These are phyloP conservation scores for Drosophila lutescens DNA, from an alignment of 2,888 invertebrate genomes.

Conservation along the genomic window DNA sequence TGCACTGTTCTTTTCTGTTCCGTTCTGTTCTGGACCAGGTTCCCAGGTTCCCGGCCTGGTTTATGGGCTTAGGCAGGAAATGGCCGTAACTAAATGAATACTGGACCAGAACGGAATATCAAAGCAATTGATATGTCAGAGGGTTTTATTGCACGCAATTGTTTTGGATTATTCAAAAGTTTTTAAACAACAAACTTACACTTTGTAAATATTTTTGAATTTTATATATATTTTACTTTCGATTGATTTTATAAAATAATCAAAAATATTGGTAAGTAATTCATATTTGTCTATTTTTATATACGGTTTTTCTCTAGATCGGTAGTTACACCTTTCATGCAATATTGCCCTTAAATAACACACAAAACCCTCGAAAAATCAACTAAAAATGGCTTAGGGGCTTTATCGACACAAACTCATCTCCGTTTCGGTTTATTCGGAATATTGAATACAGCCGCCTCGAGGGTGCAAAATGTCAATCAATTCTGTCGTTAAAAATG, in stretches of 20 bases:
- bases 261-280: too few relatives aligned
- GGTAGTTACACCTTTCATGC: too few relatives aligned
- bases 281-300: too few relatives aligned
- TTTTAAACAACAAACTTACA: too few relatives aligned
- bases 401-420: constrained; percentile 67
- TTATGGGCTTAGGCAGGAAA: constrained; percentile 66
- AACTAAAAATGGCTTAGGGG: constrained; percentile 72
- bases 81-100: constrained; percentile 64
- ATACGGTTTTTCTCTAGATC: too few relatives aligned
- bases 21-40: not conserved
- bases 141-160: too few relatives aligned
- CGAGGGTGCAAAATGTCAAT: constrained; percentile 74
- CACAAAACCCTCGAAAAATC: constrained; percentile 49
- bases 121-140: constrained; percentile 16
- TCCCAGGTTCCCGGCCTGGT: constrained; percentile 29
- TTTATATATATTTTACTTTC: too few relatives aligned
- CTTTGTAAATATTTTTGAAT: too few relatives aligned
- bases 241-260: too few relatives aligned
- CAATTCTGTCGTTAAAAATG: constrained; percentile 72
- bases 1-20: not conserved
- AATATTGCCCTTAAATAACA: too few relatives aligned
- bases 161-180: too few relatives aligned
- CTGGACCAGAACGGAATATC: not conserved
- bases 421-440: constrained; percentile 39
- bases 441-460: constrained; percentile 71